A percentile compares a stretch with the other conserved stretches of the same genome.
Conservation (phyloP, 2,113 vertebrate species). For the Actenoides hombroni region DNA sequence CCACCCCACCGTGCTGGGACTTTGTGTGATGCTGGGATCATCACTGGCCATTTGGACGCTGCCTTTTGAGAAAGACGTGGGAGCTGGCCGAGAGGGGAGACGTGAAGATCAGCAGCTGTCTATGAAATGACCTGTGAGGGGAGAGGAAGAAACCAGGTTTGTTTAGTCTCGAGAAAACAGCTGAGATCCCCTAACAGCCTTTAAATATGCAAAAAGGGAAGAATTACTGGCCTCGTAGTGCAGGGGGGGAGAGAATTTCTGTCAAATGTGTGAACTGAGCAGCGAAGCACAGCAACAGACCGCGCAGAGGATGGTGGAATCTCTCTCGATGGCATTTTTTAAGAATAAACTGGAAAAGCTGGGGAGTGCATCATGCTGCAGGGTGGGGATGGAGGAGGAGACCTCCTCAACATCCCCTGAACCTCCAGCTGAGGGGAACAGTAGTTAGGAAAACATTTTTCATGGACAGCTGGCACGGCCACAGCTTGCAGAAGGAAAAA, state of each 20-base stretch:
- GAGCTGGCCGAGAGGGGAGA: neutral
- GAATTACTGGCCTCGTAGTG: neutral
- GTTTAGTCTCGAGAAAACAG: neutral
- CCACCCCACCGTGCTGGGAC: no score
- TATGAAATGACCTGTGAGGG: neutral
- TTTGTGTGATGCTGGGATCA: no score
- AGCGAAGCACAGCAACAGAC: neutral
- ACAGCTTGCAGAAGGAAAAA: neutral
- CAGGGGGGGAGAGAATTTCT: neutral
- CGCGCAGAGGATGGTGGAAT: rapidly evolving
- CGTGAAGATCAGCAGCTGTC: neutral
- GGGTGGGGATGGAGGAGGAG: neutral
- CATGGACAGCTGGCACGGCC: neutral
- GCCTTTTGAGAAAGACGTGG: neutral
- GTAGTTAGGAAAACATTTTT: neutral
- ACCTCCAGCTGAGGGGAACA: neutral
- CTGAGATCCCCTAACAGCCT: neutral
- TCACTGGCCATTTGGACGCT: rapidly evolving
- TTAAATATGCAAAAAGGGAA: neutral
- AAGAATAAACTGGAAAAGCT: neutral
- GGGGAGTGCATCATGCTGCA: neutral
- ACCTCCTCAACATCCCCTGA: neutral
- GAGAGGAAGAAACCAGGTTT: neutral
- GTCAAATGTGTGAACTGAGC: neutral
- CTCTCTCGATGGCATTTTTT: neutral